phyloP scores from a whole-genome alignment of 2,888 invertebrate species.

The Volucella zonaria region DNA sequence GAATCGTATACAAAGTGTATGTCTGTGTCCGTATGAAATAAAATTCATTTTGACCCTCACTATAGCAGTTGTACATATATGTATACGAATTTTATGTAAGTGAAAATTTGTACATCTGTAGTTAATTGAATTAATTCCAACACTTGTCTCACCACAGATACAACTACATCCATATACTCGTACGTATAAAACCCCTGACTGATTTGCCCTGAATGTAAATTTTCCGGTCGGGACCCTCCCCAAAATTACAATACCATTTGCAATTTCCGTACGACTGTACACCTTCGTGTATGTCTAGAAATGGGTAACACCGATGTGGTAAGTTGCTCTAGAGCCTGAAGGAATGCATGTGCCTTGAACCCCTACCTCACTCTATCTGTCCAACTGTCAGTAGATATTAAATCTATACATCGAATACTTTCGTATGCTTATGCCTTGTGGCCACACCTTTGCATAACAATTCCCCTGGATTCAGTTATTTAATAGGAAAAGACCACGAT shows the following conservation, averaged over 20 bases:
- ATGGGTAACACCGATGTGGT: background rate
- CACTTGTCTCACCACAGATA: conserved; percentile 33
- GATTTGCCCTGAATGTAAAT: conserved; percentile 17
- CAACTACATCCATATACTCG: background rate
- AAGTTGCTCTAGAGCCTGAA: conserved; percentile 14
- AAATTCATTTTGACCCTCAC: conserved; percentile 39
- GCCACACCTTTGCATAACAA: conserved; percentile 53
- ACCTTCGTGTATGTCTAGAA: background rate
- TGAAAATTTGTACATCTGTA: background rate
- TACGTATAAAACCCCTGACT: background rate
- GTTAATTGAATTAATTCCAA: conserved; percentile 26
- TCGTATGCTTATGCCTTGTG: conserved; percentile 20
- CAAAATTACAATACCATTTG: background rate
- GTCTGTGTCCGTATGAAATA: conserved; percentile 7
- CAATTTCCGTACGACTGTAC: conserved; percentile 24
- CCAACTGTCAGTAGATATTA: conserved; percentile 27
- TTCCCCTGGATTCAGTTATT: conserved; percentile 58
- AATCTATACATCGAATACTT: conserved; percentile 8
- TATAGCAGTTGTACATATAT: background rate
- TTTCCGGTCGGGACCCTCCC: conserved; percentile 4
- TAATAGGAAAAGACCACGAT: conserved; percentile 66
- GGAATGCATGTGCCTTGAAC: conserved; percentile 7
- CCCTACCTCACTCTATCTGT: background rate
- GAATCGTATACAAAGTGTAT: conserved; percentile 1
- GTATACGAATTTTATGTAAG: background rate